A percentile compares a stretch with the other conserved stretches of the same genome.
Evolutionary conservation across 2,113 vertebrate species (phyloP).

Genomic region (Centropus bengalensis): DNA sequence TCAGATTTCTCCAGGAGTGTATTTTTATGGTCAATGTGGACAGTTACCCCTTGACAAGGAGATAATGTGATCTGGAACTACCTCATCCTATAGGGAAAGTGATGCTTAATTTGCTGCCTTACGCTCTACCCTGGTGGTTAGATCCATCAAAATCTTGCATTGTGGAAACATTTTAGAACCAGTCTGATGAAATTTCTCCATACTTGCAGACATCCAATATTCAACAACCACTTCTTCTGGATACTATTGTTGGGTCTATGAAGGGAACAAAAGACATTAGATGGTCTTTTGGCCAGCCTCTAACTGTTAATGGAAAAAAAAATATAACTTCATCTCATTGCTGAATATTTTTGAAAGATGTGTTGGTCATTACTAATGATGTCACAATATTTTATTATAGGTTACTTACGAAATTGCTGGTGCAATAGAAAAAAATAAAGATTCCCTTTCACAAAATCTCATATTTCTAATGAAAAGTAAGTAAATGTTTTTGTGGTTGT

Average conservation of each 20-base stretch:
- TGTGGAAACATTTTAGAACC: background rate
- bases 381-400: constrained; percentile 74
- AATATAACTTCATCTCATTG: background rate
- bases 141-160: background rate
- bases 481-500: constrained; percentile 55
- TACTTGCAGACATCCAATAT: background rate
- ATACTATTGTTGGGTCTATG: background rate
- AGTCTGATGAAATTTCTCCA: background rate
- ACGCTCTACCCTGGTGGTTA: background rate
- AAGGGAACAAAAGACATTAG: background rate
- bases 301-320: background rate
- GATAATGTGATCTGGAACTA: background rate
- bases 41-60: background rate
- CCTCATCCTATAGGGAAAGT: background rate
- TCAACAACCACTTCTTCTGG: background rate
- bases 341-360: background rate
- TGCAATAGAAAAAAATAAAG: constrained; percentile 90
- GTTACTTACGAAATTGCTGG: constrained; percentile 91
- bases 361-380: constrained; percentile 55
- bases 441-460: constrained; percentile 92
- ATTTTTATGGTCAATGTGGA: background rate
- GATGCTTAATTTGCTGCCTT: background rate
- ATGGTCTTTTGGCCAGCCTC: background rate
- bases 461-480: constrained; percentile 95
- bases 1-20: background rate